Evolutionary conservation across 1,140 invertebrate species (phyloP).

Genomic region (Apis dorsata): DNA sequence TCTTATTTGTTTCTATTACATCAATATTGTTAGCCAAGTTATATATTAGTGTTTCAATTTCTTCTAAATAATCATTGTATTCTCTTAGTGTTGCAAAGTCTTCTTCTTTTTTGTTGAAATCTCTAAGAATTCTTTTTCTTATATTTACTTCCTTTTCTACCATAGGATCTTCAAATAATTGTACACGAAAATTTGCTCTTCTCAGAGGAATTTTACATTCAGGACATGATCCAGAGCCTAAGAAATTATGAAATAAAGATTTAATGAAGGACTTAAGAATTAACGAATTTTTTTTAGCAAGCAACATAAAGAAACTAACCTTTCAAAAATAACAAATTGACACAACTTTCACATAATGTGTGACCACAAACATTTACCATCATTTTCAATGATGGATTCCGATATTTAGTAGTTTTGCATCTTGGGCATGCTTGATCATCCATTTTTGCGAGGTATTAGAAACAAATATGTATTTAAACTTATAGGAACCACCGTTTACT

Average conservation of each 20-base stretch:
- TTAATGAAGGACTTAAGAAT: too few species aligned
- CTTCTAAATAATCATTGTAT: slow-evolving; percentile 96
- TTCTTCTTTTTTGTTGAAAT: slow-evolving; percentile 95
- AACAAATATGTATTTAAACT: background rate
- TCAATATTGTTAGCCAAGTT: slow-evolving; percentile 96
- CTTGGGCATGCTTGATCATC: slow-evolving; percentile 96
- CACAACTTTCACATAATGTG: slow-evolving; percentile 97
- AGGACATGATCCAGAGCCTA: slow-evolving; percentile 94
- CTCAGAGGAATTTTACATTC: slow-evolving; percentile 93
- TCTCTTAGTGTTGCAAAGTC: slow-evolving; percentile 91
- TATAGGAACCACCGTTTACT: background rate
- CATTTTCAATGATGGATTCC: slow-evolving; percentile 97
- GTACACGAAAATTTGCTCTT: slow-evolving; percentile 94
- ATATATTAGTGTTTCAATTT: slow-evolving; percentile 94
- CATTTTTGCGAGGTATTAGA: slow-evolving; percentile 79
- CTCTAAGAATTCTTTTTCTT: slow-evolving; percentile 91
- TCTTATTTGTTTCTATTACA: slow-evolving; percentile 92
- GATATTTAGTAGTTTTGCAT: slow-evolving; percentile 99
- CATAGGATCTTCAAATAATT: slow-evolving; percentile 96
- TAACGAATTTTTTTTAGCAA: background rate
- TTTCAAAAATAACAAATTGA: slow-evolving; percentile 96
- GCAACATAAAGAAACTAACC: slow-evolving; percentile 80
- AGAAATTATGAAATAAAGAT: slow-evolving; percentile 60
- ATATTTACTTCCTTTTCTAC: slow-evolving; percentile 99
- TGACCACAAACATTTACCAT: slow-evolving; percentile 99